phyloP scores from a whole-genome alignment of 2,797 vertebrate species.

The Gorsachius magnificus region DNA sequence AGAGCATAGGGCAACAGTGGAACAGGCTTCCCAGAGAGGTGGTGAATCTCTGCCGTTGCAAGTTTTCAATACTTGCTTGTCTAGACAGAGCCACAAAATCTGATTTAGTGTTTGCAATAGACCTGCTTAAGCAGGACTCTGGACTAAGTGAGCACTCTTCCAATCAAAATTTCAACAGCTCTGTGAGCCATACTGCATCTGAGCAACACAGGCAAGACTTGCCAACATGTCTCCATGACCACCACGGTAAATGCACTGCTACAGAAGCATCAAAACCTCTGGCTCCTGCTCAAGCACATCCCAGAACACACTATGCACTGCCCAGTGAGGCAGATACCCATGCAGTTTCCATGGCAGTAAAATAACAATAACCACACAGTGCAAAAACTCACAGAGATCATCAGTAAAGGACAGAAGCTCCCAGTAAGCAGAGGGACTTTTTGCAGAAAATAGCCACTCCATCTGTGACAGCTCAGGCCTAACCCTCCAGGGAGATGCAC shows the following conservation, averaged over 20 bases:
- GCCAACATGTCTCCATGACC: background rate
- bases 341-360: background rate
- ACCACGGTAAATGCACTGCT: background rate
- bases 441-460: background rate
- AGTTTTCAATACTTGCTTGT: background rate
- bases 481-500: background rate
- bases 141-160: background rate
- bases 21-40: background rate
- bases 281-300: background rate
- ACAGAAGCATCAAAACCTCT: background rate
- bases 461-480: background rate
- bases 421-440: background rate
- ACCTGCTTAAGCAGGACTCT: background rate
- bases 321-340: background rate
- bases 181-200: background rate
- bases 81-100: background rate
- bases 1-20: background rate
- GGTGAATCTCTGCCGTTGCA: background rate
- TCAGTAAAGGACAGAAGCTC: background rate
- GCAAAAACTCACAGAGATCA: background rate
- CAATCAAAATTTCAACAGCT: background rate
- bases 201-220: background rate
- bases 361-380: background rate
- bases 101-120: background rate
- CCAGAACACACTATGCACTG: background rate